Evolutionary conservation across 2,113 vertebrate species (phyloP).

Genomic region (Artemisiospiza belli): DNA sequence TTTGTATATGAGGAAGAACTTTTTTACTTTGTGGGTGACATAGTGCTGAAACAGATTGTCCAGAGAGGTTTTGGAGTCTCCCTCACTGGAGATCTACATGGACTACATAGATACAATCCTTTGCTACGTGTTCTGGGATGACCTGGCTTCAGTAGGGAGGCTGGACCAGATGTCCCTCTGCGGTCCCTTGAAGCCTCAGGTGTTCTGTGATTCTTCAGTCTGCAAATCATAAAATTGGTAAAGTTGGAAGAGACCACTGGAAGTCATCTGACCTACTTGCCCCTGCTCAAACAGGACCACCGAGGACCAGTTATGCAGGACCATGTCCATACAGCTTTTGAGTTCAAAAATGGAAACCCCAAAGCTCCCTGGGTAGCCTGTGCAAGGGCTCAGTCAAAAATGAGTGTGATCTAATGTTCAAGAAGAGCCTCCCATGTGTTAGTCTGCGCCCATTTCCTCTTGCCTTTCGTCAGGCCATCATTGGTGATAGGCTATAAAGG

Average conservation of each 20-base stretch:
- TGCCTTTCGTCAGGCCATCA: neutral
- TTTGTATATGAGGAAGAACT: neutral
- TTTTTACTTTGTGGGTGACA: neutral
- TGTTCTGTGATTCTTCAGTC: neutral
- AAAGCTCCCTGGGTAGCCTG: neutral
- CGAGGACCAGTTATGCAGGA: neutral
- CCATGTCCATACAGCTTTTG: rapidly evolving
- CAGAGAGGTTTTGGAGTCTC: neutral
- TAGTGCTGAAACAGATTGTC: neutral
- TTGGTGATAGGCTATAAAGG: neutral
- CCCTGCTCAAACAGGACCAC: neutral
- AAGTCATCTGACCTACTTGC: neutral
- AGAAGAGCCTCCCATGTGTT: neutral
- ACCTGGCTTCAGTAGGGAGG: neutral
- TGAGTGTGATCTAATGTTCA: neutral
- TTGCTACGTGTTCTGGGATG: neutral
- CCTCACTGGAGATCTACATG: neutral
- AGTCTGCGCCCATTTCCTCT: neutral
- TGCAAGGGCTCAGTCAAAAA: neutral
- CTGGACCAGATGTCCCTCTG: neutral
- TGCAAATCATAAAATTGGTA: neutral
- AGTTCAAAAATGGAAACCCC: neutral
- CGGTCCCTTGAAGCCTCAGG: neutral
- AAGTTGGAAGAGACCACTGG: neutral
- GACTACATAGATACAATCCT: neutral